Evolutionary conservation across 2,113 vertebrate genomes (phyloP), one percentile per base, ranked within the genome.

Genomic region (Tiliqua scincoides): DNA sequence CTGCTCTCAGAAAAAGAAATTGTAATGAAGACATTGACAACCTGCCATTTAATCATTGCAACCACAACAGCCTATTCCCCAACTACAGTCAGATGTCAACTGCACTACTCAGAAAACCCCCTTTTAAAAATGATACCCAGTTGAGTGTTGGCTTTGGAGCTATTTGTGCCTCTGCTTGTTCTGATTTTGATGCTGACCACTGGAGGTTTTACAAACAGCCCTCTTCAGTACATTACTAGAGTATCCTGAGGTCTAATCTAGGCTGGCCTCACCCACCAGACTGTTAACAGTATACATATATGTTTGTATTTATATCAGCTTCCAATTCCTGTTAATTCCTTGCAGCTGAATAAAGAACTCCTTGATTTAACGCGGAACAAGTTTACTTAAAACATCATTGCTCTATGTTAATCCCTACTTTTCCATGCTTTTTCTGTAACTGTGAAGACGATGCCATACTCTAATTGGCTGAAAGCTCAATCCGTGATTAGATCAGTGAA

Each of bases 71-170:
- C 11, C 70, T 3, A 2, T 59, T 89, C 25, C 35, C 70, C 40
- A n/a, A n/a, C n/a, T n/a, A n/a, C n/a, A 80, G 25, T 85, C 90
- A 87, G 86, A 88, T 83, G 59, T 2, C 67, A 88, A 23, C 65
- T 86, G 9, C 57, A 59, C 80, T 59, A 0, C 30, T 79, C 83
- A 85, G 8, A 57, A n/a, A 48, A 1, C 25, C 32, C 43, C 14
- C 79, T 90, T 80, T 74, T 57, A 7, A 81, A 88, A 76, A 25
- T 11, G 1, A 11, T 3, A 5, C 59, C 10, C 32, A 32, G 17
- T 17, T 57, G 54, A 57, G 54, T 57, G 54, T 57, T 57, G 10
- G 54, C 54, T 2, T 17, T 57, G 54, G 5, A 57, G 17, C 54
- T 17, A 12, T 57, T 57, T 48, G 11, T 57, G 54, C 54, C 17